Evolutionary conservation across 2,113 vertebrate genomes (phyloP).

Genomic region (Osmerus eperlanus): DNA sequence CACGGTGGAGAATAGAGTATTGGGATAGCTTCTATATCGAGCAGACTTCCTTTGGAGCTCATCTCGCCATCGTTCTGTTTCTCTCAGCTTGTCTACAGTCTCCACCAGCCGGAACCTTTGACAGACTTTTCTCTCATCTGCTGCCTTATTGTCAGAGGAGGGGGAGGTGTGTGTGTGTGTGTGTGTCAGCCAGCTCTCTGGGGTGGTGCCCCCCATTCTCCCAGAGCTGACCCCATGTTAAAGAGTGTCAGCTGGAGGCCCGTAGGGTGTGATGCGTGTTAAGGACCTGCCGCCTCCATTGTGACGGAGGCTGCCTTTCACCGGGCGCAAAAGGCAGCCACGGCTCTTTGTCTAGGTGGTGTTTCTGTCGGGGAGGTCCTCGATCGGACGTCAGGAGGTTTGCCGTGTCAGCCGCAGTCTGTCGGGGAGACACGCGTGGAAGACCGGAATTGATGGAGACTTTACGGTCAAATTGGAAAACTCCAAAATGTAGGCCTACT

Average conservation of each 20-base stretch:
- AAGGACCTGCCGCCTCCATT: constrained; percentile 73
- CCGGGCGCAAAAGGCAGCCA: constrained; percentile 59
- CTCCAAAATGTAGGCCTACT: too few species aligned
- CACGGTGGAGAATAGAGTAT: too few species aligned
- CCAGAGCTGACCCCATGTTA: constrained; percentile 69
- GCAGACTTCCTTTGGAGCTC: too few species aligned
- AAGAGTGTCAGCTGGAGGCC: constrained; percentile 75
- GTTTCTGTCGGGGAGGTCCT: constrained; percentile 44
- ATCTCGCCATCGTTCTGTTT: too few species aligned
- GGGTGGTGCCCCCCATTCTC: constrained; percentile 70
- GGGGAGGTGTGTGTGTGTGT: constrained; percentile 21
- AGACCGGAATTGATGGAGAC: too few species aligned
- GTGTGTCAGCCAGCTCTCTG: constrained; percentile 63
- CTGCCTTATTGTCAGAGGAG: background rate
- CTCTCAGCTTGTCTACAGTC: too few species aligned
- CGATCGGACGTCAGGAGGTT: background rate
- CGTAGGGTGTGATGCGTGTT: constrained; percentile 65
- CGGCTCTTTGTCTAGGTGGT: constrained; percentile 49
- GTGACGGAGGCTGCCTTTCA: constrained; percentile 57
- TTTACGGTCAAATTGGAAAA: too few species aligned
- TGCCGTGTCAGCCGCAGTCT: background rate
- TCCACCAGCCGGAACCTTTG: too few species aligned
- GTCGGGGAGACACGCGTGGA: background rate
- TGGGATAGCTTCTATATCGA: too few species aligned
- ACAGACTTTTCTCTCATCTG: too few species aligned